Evolutionary conservation across 2,797 vertebrate species (phyloP), one percentile per base, ranked within the genome.

Genomic region (Choloepus didactylus): DNA sequence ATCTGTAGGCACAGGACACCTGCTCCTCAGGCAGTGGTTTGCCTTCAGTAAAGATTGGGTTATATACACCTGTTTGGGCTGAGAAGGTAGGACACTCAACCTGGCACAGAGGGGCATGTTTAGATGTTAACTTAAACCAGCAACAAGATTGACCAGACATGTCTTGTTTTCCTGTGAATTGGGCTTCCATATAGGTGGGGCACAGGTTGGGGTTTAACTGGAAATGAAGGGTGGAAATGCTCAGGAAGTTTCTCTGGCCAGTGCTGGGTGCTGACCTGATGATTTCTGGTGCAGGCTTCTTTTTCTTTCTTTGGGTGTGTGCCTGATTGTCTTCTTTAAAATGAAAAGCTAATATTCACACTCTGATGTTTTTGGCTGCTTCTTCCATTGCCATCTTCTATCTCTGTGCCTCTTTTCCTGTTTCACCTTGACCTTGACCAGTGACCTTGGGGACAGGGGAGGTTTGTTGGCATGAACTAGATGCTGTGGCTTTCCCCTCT

Each of bases 401-500:
- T 44, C 41, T 80, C 75, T 69, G 21, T 41, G 8, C 35, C 9
- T 12, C 19, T 44, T 56, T 44, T 38, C 38, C 75, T 23, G 38
- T 11, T 19, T 56, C 29, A 3, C 49, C 19, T 12, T 5, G 35
- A 21, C 49, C 38, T 49, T 76, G 56, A 44, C 11, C 23, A 25
- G 11, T 56, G 49, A 79, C 25, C 8, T 23, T n/a, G 0, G 14
- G n/a, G 46, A 35, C 23, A 14, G 19, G 27, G 62, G 56, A 56
- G 12, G 35, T 16, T 16, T 41, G 12, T 16, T 15, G 41, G 18
- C 35, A 44, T 56, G 49, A 25, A 4, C n/a, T 25, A 25, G 35
- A 2, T 0, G 0, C 8, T 3, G 1, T 21, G 18, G 18, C 18
- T 27, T 15, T 16, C 38, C 18, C 35, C 51, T 44, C 6, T 54